Conservation (phyloP, 2,113 vertebrate species). For the Eupsittula cactorum region DNA sequence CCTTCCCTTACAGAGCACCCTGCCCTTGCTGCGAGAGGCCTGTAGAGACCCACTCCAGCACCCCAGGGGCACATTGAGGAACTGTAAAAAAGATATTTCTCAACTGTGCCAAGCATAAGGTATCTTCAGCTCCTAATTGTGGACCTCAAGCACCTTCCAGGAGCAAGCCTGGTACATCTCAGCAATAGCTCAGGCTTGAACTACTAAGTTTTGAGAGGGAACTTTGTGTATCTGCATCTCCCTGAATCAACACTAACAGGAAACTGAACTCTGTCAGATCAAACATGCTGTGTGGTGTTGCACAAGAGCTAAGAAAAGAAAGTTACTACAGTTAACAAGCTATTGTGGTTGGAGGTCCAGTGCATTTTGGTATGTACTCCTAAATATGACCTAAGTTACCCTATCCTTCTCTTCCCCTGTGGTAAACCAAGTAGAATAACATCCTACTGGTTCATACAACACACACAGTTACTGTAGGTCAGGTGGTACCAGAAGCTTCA, state of each 20-base stretch:
- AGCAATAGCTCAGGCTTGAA: background rate
- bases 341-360: background rate
- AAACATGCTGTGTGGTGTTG: background rate
- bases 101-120: background rate
- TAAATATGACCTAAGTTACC: background rate
- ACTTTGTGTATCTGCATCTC: no score
- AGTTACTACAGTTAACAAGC: background rate
- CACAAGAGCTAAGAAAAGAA: background rate
- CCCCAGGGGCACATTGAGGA: accelerated
- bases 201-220: background rate
- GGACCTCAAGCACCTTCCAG: background rate
- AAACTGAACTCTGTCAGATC: background rate
- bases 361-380: background rate
- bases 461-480: background rate
- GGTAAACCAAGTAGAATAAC: background rate
- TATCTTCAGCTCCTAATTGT: background rate
- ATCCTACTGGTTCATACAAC: background rate
- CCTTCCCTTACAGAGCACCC: background rate
- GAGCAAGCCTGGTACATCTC: background rate
- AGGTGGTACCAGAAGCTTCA: background rate
- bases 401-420: background rate
- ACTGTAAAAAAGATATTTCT: background rate
- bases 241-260: background rate
- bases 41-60: no score
- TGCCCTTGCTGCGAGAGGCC: background rate